Evolutionary conservation across 1,140 invertebrate genomes (phyloP), one percentile per base, ranked within the genome.

Genomic region (Panagrolaimus sp.): DNA sequence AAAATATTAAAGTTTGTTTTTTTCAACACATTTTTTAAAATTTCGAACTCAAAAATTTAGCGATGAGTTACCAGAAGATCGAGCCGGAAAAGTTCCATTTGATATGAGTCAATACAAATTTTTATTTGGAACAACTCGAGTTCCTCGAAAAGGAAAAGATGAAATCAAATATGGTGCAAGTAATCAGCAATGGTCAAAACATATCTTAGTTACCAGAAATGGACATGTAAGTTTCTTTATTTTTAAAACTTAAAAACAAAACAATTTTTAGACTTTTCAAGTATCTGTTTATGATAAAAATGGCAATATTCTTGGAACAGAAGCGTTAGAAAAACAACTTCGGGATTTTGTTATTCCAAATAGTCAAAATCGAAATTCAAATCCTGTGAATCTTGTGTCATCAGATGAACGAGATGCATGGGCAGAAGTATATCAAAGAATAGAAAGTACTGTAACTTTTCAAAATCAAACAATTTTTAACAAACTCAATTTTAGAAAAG

Each of bases 41-140:
- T 38, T 38, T 38, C 31, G 2, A 38, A 38, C 31, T 4, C 2
- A 38, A 38, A 38, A 38, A 38, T 38, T 38, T 74, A 82, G 79
- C 11, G 63, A 76, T n/a, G 20, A 67, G 11, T 47, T 81, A 38
- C 57, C 68, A n/a, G 71, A 69, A 61, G 79, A 81, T 46, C 71
- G 65, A 65, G 72, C 74, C 1, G 80, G 80, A 66, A 75, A 72
- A 5, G 65, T 68, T 16, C 74, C 74, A 14, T 74, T 81, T 64
- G 79, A 81, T 44, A 81, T 81, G 79, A 79, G 76, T 47, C 79
- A 81, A 64, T 81, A 82, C 67, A 66, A 76, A 57, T 68, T 74
- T 61, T 43, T 81, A 23, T 78, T 72, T 48, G 79, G 79, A n/a
- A 81, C 79, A 1, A 82, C 78, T 4, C n/a, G 79, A 43, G 70